Evolutionary conservation across 2,888 invertebrate genomes (phyloP).

Genomic region (Acrocera orbiculus): DNA sequence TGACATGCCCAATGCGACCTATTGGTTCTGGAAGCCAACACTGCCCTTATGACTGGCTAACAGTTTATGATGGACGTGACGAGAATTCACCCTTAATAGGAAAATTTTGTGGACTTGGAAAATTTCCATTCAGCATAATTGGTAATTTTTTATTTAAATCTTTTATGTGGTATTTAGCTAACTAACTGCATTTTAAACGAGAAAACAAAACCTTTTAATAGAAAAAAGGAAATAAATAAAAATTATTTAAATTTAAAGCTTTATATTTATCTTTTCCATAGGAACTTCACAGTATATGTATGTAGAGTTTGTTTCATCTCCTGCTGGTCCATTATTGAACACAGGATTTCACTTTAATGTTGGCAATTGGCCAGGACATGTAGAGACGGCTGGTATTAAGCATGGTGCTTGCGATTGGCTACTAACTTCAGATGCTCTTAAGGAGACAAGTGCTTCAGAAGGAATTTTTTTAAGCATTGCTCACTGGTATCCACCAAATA

Average conservation of each 20-base stretch:
- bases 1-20: conserved; percentile 86
- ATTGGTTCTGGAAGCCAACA: conserved; percentile 75
- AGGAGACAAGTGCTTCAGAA: conserved; percentile 62
- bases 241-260: not conserved
- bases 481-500: conserved; percentile 88
- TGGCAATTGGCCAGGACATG: conserved; percentile 85
- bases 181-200: too few relatives aligned
- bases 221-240: not conserved
- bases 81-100: conserved; percentile 75
- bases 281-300: conserved; percentile 74
- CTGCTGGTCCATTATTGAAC: conserved; percentile 75
- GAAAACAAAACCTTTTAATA: too few relatives aligned
- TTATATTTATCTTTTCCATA: too few relatives aligned
- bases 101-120: conserved; percentile 83
- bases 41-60: conserved; percentile 79
- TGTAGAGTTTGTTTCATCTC: conserved; percentile 76
- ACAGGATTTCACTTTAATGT: conserved; percentile 92
- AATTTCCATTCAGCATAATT: conserved; percentile 85
- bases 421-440: conserved; percentile 61
- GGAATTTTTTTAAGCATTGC: conserved; percentile 82
- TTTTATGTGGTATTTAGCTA: too few relatives aligned
- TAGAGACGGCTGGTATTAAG: conserved; percentile 71
- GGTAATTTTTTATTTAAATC: conserved; percentile 28
- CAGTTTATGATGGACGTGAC: conserved; percentile 78
- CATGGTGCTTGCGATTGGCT: conserved; percentile 82